Conservation (phyloP, 2,797 vertebrate genomes). For the Megalops cyprinoides region DNA sequence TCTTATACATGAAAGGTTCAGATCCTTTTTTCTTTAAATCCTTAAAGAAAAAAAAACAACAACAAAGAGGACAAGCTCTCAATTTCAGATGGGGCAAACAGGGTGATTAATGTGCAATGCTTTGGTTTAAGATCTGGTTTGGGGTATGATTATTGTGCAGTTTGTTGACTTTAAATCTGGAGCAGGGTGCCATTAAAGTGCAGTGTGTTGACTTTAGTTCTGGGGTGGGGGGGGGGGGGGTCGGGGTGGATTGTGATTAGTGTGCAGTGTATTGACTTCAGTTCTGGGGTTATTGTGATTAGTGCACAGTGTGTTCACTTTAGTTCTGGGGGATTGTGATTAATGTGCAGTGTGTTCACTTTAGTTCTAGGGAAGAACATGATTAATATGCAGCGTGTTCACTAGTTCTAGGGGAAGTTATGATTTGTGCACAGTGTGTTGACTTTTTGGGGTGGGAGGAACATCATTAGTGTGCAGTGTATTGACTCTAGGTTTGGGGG, state of each 20-base stretch:
- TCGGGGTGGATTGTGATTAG: not conserved
- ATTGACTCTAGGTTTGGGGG: too few species aligned
- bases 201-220: not conserved
- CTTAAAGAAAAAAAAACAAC: too few species aligned
- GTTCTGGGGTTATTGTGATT: not conserved
- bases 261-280: not conserved
- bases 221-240: too few species aligned
- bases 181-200: not conserved
- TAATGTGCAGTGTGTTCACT: not conserved
- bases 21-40: not conserved
- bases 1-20: slow-evolving; percentile 6
- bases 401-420: too few species aligned
- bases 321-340: not conserved
- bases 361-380: not conserved
- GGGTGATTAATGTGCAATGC: not conserved
- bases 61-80: not conserved
- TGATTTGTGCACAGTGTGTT: too few species aligned
- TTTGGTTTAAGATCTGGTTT: not conserved
- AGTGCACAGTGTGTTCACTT: not conserved
- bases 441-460: too few species aligned
- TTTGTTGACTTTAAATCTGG: not conserved
- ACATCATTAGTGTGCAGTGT: too few species aligned
- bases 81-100: not conserved
- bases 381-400: not conserved
- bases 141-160: not conserved